Conservation (phyloP, 2,113 vertebrate genomes). For the Bubalus kerabau region DNA sequence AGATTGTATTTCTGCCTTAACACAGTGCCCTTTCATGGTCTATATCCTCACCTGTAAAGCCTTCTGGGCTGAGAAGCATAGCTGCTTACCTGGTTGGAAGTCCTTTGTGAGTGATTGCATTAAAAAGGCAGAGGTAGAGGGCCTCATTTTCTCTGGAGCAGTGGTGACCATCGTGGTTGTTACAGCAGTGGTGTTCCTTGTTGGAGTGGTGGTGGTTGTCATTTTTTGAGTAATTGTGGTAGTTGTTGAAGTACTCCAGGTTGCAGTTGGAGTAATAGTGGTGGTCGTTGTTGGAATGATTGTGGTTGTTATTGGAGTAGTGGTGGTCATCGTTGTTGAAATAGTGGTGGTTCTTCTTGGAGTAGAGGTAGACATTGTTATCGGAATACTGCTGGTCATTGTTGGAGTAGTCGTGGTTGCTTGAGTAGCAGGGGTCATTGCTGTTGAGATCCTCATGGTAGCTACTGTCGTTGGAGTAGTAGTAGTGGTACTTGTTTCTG, state of each 20-base stretch:
- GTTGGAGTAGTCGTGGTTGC: not conserved
- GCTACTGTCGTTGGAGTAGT: not conserved
- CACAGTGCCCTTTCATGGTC: not conserved
- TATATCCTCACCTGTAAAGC: not conserved
- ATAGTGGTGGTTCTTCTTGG: not conserved
- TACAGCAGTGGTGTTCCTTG: not conserved
- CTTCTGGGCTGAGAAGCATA: not conserved
- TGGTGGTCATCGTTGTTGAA: not conserved
- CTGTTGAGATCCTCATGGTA: not conserved
- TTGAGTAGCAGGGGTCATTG: not conserved
- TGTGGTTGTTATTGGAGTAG: not conserved
- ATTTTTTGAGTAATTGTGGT: not conserved
- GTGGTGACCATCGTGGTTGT: not conserved
- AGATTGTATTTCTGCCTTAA: not conserved
- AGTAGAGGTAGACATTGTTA: not conserved
- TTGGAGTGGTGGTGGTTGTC: not conserved
- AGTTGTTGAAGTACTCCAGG: not conserved
- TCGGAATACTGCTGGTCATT: not conserved
- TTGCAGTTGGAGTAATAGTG: not conserved
- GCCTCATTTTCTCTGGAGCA: not conserved
- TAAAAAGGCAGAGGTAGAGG: not conserved
- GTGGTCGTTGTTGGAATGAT: not conserved
- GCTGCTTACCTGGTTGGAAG: not conserved
- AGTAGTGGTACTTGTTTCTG: not conserved
- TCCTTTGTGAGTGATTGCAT: not conserved